A percentile compares a stretch with the other conserved stretches of the same genome.
phyloP scores from a whole-genome alignment of 2,797 vertebrate genomes.

The Nannoperca obscura region DNA sequence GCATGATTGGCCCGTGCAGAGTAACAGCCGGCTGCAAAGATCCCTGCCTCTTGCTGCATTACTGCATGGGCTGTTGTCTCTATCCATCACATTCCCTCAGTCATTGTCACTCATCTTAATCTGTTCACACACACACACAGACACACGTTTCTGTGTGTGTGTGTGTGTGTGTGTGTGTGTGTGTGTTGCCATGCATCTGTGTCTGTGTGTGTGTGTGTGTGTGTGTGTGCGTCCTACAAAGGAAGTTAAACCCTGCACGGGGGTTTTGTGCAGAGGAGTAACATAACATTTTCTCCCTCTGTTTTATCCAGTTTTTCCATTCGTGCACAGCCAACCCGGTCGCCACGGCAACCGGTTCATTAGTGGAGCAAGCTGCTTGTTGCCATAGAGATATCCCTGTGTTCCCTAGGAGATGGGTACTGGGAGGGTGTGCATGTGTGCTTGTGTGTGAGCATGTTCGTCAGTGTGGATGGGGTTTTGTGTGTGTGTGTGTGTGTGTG shows the following conservation, averaged over 20 bases:
- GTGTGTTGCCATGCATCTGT: background rate
- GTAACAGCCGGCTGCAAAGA: slow-evolving; percentile 56
- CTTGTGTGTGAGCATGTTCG: slow-evolving; percentile 36
- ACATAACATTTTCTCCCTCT: slow-evolving; percentile 64
- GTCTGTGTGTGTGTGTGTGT: slow-evolving; percentile 1
- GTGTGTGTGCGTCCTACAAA: slow-evolving; percentile 32
- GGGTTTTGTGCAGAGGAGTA: slow-evolving; percentile 66
- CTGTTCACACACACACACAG: slow-evolving; percentile 12
- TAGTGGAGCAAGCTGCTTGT: slow-evolving; percentile 87
- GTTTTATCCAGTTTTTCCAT: slow-evolving; percentile 73
- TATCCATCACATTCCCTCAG: slow-evolving; percentile 25
- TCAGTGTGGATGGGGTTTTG: background rate
- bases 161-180: background rate
- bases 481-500: slow-evolving; percentile 21
- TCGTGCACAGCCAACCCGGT: slow-evolving; percentile 83
- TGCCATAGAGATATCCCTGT: slow-evolving; percentile 86
- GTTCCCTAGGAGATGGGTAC: slow-evolving; percentile 83
- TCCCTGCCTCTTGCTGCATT: slow-evolving; percentile 42
- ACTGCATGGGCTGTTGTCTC: slow-evolving; percentile 23
- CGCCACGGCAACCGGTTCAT: slow-evolving; percentile 85
- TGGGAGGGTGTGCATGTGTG: slow-evolving; percentile 61
- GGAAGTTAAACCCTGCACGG: slow-evolving; percentile 31
- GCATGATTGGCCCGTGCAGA: slow-evolving; percentile 45
- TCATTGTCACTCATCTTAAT: slow-evolving; percentile 55
- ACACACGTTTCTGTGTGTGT: background rate